Evolutionary conservation across 1,140 invertebrate species (phyloP).

Genomic region (Lethocerus indicus): DNA sequence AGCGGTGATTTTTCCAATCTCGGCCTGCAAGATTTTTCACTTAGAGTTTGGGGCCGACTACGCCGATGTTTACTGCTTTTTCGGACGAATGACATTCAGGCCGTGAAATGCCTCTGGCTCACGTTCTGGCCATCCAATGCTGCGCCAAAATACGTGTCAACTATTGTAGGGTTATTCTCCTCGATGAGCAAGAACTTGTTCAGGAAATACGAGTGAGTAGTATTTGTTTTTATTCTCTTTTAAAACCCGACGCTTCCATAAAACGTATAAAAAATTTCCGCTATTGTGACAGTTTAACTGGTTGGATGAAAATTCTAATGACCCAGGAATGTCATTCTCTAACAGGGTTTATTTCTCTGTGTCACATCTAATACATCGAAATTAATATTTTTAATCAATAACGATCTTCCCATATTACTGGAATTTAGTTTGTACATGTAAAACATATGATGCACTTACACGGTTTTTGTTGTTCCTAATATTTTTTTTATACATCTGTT

Average conservation of each 20-base stretch:
- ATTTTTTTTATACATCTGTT: conserved; percentile 12
- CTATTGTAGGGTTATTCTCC: conserved; percentile 3
- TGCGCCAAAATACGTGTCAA: neutral
- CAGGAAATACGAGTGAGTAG: conserved; percentile 3
- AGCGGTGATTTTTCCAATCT: too few relatives aligned
- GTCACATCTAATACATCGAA: neutral
- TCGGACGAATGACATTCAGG: too few relatives aligned
- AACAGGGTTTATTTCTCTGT: neutral
- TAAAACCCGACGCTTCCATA: too few relatives aligned
- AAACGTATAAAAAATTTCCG: too few relatives aligned
- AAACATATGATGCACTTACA: neutral
- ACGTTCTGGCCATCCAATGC: too few relatives aligned
- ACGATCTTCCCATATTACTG: neutral
- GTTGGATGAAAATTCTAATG: too few relatives aligned
- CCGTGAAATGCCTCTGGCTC: too few relatives aligned
- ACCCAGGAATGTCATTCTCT: too few relatives aligned
- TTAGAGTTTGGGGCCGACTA: too few relatives aligned
- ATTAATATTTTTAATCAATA: neutral
- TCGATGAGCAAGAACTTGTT: conserved; percentile 7
- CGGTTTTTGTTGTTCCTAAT: neutral
- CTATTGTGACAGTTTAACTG: too few relatives aligned
- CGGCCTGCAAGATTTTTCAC: too few relatives aligned
- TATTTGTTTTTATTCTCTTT: neutral
- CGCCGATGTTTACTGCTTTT: too few relatives aligned
- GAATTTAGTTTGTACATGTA: neutral